Base-by-base conservation (phyloP, 1,140 invertebrate genomes). In the Magallana angulata region DNA sequence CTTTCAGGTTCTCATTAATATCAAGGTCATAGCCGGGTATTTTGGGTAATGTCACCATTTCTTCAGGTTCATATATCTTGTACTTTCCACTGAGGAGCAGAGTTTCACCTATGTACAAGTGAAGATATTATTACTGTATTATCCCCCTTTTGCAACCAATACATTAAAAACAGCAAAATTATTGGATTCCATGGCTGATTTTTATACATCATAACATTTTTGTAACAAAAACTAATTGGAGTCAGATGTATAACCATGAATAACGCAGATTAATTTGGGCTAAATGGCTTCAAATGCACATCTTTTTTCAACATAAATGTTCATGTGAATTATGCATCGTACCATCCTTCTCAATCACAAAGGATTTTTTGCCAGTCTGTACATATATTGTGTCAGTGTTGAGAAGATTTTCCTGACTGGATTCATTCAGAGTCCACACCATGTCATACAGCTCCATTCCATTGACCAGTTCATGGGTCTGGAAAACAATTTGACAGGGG, bases 11-110 rank as follows among this genome's bases (percentile, higher is more conserved):
- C 81, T 90, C 60, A 84, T 90, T 90, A 24, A 90, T 84, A 58
- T 90, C 89, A 24, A 86, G 18, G 24, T 90, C 90, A 88, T 88
- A 90, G 2, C 88, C 88, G 57, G 88, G 90, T 36, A 90, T 90
- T 86, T 62, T 89, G 24, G 90, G 90, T 57, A 90, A 62, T 12
- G 59, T 57, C 16, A 89, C 57, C 18, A 12, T 76, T 30, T 84
- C 83, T 48, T 85, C 88, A 58, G 71, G 30, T 76, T 76, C 24
- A 76, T 76, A 76, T 76, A 76, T 76, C 24, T 30, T 76, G 11
- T 76, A 76, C 30, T 76, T 36, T 30, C 68, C 68, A 76, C 24
- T 30, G 9, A 76, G 68, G 7, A 76, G 24, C 24, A 76, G 24
- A 76, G 24, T 76, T 11, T 76, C 68, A 4, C 68, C 68, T 76